Base-by-base conservation (phyloP, 2,888 invertebrate species). In the Eupithecia exiguata region DNA sequence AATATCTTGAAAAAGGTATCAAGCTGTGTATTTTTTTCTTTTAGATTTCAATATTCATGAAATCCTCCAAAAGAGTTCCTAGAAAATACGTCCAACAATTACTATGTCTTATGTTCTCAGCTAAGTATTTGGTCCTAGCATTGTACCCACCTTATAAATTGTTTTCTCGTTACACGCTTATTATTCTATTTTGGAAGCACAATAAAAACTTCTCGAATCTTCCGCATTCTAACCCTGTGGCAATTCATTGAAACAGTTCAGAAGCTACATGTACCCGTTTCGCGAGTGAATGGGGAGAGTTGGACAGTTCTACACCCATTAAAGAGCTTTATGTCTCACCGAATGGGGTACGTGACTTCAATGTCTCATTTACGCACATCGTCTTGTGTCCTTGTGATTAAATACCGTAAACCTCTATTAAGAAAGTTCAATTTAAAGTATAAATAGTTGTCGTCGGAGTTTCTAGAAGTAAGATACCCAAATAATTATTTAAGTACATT, bases 281-380 rank as follows among this genome's bases (percentile, higher is more conserved):
- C 83, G 86, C 83, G 83, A 81, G 85, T 82, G 84, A 90, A 92
- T 88, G 89, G 89, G 82, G 80, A 77, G 87, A 91, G 89, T 92
- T 91, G 88, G 89, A 90, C 89, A 91, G 88, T 91, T 91, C 84
- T 85, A 84, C 85, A 84, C 87, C 86, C 91, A 89, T 92, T 91
- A 90, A 83, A 84, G 86, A 88, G 89, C 89, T 92, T 92, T 92
- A 89, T 90, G 88, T 89, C 87, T 85, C 83, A 83, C 86, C 83
- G 84, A 90, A 90, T 89, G 86, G 88, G 85, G 83, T 88, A 91
- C 91, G 92, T 91, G 91, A 88, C 88, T 89, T 84, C 86, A 87
- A 86, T 87, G 86, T 87, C 85, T 90, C 88, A 88, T 86, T 88
- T 84, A 86, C 83, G 74, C 76, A 74, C 74, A 74, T 81, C 82